A percentile compares a stretch with the other conserved stretches of the same genome.
phyloP scores from a whole-genome alignment of 2,888 invertebrate genomes.

The Epirrhoe tristata region DNA sequence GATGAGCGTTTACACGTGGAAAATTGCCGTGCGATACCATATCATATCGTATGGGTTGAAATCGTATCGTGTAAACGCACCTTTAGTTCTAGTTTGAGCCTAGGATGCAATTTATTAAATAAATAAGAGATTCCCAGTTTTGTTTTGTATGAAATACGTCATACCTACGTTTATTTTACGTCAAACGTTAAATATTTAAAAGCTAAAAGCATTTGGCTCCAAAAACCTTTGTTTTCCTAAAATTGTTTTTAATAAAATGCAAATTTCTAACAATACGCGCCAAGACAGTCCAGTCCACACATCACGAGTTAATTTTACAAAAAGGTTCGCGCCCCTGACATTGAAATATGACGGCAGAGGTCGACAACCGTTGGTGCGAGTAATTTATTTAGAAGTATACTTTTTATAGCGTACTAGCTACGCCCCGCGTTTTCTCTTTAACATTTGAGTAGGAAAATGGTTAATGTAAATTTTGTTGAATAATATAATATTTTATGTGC shows the following conservation, averaged over 20 bases:
- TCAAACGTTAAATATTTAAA: not conserved
- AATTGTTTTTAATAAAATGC: slow-evolving; percentile 23
- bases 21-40: too few species aligned
- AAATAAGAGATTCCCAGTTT: too few species aligned
- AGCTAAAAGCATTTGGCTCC: slow-evolving; percentile 1
- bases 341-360: slow-evolving; percentile 59
- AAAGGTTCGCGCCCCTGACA: slow-evolving; percentile 57
- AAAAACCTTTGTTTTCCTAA: slow-evolving; percentile 3
- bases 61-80: too few species aligned
- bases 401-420: slow-evolving; percentile 35
- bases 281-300: slow-evolving; percentile 39
- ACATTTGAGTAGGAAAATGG: too few species aligned
- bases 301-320: slow-evolving; percentile 59
- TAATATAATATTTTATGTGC: too few species aligned
- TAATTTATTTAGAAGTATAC: slow-evolving; percentile 43
- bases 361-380: slow-evolving; percentile 53
- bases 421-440: not conserved
- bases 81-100: too few species aligned
- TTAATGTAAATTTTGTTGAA: too few species aligned
- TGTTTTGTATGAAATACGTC: too few species aligned
- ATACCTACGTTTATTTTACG: not conserved
- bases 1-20: too few species aligned
- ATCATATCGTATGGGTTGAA: too few species aligned
- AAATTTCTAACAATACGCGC: slow-evolving; percentile 38
- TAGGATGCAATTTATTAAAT: too few species aligned